Evolutionary conservation across 1,140 invertebrate species (phyloP).

Genomic region (Panagrolaimus sp.): DNA sequence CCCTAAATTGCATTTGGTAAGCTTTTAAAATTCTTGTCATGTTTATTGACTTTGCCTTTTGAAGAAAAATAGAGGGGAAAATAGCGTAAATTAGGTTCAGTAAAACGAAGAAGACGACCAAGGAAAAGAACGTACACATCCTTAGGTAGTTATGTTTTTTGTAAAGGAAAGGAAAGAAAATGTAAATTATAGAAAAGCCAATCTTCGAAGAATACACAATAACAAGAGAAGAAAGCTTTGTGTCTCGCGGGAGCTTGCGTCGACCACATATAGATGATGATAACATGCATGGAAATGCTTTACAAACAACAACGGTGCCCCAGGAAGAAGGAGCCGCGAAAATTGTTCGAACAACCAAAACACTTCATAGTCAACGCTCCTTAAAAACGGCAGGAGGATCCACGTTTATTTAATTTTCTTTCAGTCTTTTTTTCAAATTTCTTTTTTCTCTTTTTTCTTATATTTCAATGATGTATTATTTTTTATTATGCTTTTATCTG

Average conservation of each 20-base stretch:
- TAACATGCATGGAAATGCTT: conserved; percentile 5
- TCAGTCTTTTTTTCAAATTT: not conserved
- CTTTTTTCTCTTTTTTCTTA: not conserved
- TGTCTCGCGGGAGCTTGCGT: conserved; percentile 10
- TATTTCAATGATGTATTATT: conserved; percentile 4
- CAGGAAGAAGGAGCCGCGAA: conserved; percentile 2
- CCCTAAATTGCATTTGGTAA: too few relatives aligned
- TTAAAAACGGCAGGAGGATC: conserved; percentile 1
- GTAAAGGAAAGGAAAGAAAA: not conserved
- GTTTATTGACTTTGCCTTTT: too few relatives aligned
- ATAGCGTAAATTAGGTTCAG: too few relatives aligned
- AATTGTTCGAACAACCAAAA: conserved; percentile 10
- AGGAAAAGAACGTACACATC: too few relatives aligned
- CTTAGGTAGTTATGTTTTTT: too few relatives aligned
- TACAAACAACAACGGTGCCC: conserved; percentile 7
- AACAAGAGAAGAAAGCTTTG: conserved; percentile 12
- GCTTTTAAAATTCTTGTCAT: too few relatives aligned
- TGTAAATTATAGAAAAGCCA: conserved; percentile 19
- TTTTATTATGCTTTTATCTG: not conserved
- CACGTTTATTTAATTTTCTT: conserved; percentile 17
- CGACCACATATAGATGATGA: conserved; percentile 11
- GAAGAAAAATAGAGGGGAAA: too few relatives aligned
- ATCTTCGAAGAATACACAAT: conserved; percentile 17
- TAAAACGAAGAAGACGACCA: too few relatives aligned
- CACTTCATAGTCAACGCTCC: conserved; percentile 12